phyloP scores from a whole-genome alignment of 2,888 invertebrate species.

The Drosophila seclusa region DNA sequence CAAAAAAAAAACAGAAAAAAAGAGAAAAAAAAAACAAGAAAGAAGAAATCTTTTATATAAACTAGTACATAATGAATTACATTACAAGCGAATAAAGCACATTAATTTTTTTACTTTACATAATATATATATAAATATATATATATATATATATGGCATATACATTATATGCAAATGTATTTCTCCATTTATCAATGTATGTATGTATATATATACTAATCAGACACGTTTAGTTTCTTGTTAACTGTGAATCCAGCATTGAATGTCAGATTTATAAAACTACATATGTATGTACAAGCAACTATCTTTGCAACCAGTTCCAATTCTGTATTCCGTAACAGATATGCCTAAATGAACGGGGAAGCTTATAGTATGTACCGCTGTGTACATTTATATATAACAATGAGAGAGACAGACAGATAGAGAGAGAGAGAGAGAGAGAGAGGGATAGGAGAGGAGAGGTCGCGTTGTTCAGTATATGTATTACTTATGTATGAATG shows the following conservation, averaged over 20 bases:
- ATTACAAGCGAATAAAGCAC: slow-evolving; percentile 37
- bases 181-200: slow-evolving; percentile 31
- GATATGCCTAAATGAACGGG: slow-evolving; percentile 4
- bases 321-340: slow-evolving; percentile 13
- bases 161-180: slow-evolving; percentile 29
- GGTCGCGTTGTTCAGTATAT: neutral
- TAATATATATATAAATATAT: slow-evolving; percentile 53
- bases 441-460: neutral
- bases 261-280: slow-evolving; percentile 27
- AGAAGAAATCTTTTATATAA: slow-evolving; percentile 50
- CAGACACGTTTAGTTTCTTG: slow-evolving; percentile 30
- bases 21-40: slow-evolving; percentile 14
- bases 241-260: slow-evolving; percentile 30
- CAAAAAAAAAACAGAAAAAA: slow-evolving; percentile 1
- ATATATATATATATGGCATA: slow-evolving; percentile 23
- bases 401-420: neutral
- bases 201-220: slow-evolving; percentile 11
- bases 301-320: slow-evolving; percentile 27
- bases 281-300: slow-evolving; percentile 25
- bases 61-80: slow-evolving; percentile 44
- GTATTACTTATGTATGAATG: neutral
- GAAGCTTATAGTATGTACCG: neutral
- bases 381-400: slow-evolving; percentile 4
- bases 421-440: neutral
- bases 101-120: slow-evolving; percentile 61